Evolutionary conservation across 2,113 vertebrate genomes (phyloP).

Genomic region (Numida meleagris): DNA sequence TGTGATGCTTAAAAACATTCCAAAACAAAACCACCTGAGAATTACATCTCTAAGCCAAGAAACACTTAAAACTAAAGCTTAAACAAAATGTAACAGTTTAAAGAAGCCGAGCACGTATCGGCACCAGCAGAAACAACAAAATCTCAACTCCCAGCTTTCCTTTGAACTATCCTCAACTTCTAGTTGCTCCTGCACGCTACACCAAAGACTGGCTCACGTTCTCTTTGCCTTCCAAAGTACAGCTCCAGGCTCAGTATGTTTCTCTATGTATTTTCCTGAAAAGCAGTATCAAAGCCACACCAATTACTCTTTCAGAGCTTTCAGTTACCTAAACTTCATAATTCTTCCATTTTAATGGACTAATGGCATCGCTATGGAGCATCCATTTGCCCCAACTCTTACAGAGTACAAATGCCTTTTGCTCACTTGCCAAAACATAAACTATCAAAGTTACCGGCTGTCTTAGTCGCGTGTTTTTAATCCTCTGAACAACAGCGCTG

Average conservation of each 20-base stretch:
- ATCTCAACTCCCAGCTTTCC: no score
- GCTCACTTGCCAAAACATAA: accelerated
- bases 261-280: background rate
- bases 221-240: background rate
- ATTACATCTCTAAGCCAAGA: background rate
- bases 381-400: background rate
- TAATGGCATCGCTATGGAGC: background rate
- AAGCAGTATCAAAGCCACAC: background rate
- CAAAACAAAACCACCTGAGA: background rate
- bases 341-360: background rate
- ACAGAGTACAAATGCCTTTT: background rate
- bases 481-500: background rate
- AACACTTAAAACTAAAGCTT: background rate
- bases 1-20: background rate
- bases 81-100: background rate
- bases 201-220: background rate
- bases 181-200: background rate
- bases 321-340: background rate
- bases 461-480: background rate
- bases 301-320: background rate
- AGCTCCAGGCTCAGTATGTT: background rate
- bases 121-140: background rate
- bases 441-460: background rate
- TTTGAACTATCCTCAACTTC: background rate
- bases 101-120: background rate